Percentiles rank a stretch among this genome's conserved stretches.
Evolutionary conservation across 1,140 invertebrate species (phyloP).

Genomic region (Brevipalpus yothersi): DNA sequence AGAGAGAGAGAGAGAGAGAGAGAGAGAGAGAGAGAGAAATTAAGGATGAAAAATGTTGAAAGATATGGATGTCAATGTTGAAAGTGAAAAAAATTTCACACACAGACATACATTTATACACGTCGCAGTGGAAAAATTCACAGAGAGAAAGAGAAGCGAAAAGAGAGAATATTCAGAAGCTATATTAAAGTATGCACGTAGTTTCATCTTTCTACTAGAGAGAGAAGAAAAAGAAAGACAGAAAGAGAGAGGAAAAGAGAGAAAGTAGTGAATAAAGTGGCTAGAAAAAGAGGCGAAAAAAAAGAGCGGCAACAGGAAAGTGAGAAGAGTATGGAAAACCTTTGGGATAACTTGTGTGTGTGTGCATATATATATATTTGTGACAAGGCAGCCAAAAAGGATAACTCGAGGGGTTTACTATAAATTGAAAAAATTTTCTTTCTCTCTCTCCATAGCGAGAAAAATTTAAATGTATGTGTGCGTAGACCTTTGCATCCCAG

Average conservation of each 20-base stretch:
- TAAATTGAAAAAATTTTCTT: not conserved
- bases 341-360: not conserved
- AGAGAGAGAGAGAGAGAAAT: not conserved
- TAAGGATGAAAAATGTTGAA: not conserved
- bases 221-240: not conserved
- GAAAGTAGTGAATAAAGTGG: not conserved
- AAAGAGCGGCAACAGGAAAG: not conserved
- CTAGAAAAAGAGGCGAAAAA: not conserved
- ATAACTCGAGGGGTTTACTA: not conserved
- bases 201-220: not conserved
- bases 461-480: not conserved
- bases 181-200: not conserved
- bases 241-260: not conserved
- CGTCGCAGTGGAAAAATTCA: not conserved
- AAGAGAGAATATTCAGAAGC: not conserved
- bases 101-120: not conserved
- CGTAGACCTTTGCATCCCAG: not conserved
- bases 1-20: not conserved
- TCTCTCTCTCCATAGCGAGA: not conserved
- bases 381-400: not conserved
- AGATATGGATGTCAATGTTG: not conserved
- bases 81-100: not conserved
- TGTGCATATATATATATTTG: not conserved
- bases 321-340: not conserved
- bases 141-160: not conserved